phyloP scores from a whole-genome alignment of 2,797 vertebrate genomes.

The Gymnothorax reevesii region DNA sequence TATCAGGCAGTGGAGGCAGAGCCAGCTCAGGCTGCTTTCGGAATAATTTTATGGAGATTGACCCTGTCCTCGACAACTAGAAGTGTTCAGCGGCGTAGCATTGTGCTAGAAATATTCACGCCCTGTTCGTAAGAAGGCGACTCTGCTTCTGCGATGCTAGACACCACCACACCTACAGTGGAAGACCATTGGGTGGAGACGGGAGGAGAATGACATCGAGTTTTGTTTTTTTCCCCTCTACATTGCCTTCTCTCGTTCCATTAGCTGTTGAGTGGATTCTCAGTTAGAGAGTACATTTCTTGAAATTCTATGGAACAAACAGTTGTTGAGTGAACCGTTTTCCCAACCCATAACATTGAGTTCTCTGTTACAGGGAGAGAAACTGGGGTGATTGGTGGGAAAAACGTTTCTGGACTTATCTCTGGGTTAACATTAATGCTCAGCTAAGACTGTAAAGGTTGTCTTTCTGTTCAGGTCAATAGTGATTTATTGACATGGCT shows the following conservation, averaged over 20 bases:
- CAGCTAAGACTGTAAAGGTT: too few relatives aligned
- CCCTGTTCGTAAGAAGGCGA: not conserved
- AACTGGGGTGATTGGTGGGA: too few relatives aligned
- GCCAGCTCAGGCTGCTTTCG: constrained; percentile 1
- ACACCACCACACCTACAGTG: not conserved
- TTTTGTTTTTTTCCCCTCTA: constrained; percentile 5
- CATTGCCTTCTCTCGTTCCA: not conserved
- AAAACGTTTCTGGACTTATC: too few relatives aligned
- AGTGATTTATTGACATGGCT: too few relatives aligned
- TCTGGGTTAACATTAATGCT: too few relatives aligned
- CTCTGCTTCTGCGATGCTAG: not conserved
- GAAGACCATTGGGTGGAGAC: not conserved
- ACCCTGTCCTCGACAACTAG: not conserved
- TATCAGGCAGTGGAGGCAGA: not conserved
- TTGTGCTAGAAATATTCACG: not conserved
- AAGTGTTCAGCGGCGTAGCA: not conserved
- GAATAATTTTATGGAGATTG: not conserved
- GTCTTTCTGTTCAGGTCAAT: too few relatives aligned
- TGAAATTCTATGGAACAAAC: not conserved
- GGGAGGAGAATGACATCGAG: too few relatives aligned
- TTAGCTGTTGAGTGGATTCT: not conserved
- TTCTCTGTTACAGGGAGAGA: too few relatives aligned
- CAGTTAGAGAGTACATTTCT: not conserved
- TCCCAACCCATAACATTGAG: too few relatives aligned
- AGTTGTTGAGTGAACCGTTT: not conserved